Base-by-base conservation (phyloP, 2,888 invertebrate genomes). In the Sminthurides aquaticus region DNA sequence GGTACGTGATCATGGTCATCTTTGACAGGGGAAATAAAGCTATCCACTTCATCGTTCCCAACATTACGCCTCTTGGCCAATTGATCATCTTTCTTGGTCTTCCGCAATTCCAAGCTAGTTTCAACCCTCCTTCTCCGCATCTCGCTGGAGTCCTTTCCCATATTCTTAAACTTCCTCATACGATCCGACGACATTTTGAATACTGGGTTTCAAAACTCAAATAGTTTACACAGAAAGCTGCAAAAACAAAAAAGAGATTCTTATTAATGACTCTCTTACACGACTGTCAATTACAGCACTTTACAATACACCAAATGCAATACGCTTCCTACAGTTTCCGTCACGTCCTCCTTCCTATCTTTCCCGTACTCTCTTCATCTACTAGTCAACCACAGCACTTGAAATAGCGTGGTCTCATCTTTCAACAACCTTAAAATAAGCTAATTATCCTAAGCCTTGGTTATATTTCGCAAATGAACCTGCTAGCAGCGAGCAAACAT, bases 31-130 rank as follows among this genome's bases (percentile, higher is more conserved):
- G 79, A 8, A 76, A 69, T 18, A 20, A 60, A 58, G 77, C 15
- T 82, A 80, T 84, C 84, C 55, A 82, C 82, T 20, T 82, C 84
- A 2, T 80, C 80, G 1, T 84, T 79, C 0, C 83, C 84, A 73
- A 52, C 52, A 74, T 96, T 95, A 64, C 97, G 83, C 24, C 92
- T 83, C 79, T 99, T 99, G 62, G 90, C 84, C 49, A 98, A 81
- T 77, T 95, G 94, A 75, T 97, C 95, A 79, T 97, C 95, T 74
- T 96, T 90, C 64, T 90, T 89, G 22, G 91, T 89, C 81, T 97
- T 97, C 20, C 98, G 85, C 34, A 99, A 82, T 73, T 96, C 91
- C 1, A 98, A 87, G 1, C 89, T 90, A 57, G 90, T 86, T 78
- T 96, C 95, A 67, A 86, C 90, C 64, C 98, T 85, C 71, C 94